Conservation (phyloP, 1,140 invertebrate species). For the Saccostrea echinata region DNA sequence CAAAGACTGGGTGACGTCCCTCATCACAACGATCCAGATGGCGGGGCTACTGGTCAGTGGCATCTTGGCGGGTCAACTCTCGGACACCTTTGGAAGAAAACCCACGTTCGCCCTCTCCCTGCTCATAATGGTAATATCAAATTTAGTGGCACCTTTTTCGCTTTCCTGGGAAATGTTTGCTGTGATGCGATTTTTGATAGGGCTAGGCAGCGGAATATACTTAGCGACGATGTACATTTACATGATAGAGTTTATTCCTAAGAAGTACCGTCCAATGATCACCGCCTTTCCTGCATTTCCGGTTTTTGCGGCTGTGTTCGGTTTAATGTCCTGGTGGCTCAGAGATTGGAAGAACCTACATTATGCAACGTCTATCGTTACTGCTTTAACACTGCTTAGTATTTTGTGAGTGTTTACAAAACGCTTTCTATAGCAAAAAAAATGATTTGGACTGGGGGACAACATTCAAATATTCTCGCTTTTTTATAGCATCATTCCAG, state of each 20-base stretch:
- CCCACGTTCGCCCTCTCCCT: constrained; percentile 61
- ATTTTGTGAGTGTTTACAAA: constrained; percentile 50
- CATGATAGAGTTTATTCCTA: constrained; percentile 51
- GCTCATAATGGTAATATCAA: constrained; percentile 48
- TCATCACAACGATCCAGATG: constrained; percentile 73
- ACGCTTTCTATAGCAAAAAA: no score
- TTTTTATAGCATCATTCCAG: constrained; percentile 43
- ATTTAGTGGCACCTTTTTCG: constrained; percentile 61
- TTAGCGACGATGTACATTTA: constrained; percentile 51
- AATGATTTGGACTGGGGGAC: no score
- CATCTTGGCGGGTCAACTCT: constrained; percentile 62
- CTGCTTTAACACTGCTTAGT: constrained; percentile 31
- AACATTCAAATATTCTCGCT: no score
- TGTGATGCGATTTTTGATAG: constrained; percentile 68
- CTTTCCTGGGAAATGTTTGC: constrained; percentile 70
- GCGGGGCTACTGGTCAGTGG: constrained; percentile 69
- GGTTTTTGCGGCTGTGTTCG: constrained; percentile 38
- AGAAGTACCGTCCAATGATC: constrained; percentile 44
- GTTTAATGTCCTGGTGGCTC: constrained; percentile 48
- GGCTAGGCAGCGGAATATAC: constrained; percentile 49
- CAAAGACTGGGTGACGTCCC: constrained; percentile 56
- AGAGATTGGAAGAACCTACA: constrained; percentile 61
- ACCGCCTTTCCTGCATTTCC: constrained; percentile 54
- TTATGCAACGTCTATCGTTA: constrained; percentile 22
- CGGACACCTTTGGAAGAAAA: constrained; percentile 69